Conservation (phyloP, 1,140 invertebrate species). For the Drepana arcuata region DNA sequence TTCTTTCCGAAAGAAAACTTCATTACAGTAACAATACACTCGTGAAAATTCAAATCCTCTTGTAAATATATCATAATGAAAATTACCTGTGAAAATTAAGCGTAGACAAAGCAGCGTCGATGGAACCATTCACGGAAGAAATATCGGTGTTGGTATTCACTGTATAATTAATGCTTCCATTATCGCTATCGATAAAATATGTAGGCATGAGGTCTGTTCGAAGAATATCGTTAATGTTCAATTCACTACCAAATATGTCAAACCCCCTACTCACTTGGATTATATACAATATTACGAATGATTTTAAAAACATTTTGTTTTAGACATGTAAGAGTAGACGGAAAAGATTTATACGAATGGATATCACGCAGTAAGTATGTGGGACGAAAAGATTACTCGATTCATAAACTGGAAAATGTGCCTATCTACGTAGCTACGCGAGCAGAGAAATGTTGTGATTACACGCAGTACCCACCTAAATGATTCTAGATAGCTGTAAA, state of each 20-base stretch:
- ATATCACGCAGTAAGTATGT: constrained; percentile 1
- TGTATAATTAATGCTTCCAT: too few relatives aligned
- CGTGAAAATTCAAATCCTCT: too few relatives aligned
- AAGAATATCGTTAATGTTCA: constrained; percentile 76
- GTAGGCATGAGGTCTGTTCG: constrained; percentile 76
- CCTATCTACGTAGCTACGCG: too few relatives aligned
- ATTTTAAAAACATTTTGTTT: background rate
- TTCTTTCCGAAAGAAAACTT: too few relatives aligned
- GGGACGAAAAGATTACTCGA: constrained; percentile 17
- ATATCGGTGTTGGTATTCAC: too few relatives aligned
- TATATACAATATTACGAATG: constrained; percentile 3
- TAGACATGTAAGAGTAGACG: background rate
- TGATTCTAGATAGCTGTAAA: too few relatives aligned
- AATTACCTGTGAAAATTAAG: constrained; percentile 79
- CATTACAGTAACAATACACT: too few relatives aligned
- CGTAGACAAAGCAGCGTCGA: constrained; percentile 72
- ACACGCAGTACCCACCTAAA: too few relatives aligned
- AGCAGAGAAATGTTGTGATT: too few relatives aligned
- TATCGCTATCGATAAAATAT: constrained; percentile 70
- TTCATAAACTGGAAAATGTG: too few relatives aligned
- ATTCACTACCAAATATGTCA: constrained; percentile 35
- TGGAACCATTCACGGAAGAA: constrained; percentile 68
- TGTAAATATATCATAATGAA: too few relatives aligned
- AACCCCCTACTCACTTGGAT: too few relatives aligned
- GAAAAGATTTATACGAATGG: constrained; percentile 3